A percentile compares a stretch with the other conserved stretches of the same genome.
Conservation (phyloP, 2,113 vertebrate species). For the Dipodomys spectabilis region DNA sequence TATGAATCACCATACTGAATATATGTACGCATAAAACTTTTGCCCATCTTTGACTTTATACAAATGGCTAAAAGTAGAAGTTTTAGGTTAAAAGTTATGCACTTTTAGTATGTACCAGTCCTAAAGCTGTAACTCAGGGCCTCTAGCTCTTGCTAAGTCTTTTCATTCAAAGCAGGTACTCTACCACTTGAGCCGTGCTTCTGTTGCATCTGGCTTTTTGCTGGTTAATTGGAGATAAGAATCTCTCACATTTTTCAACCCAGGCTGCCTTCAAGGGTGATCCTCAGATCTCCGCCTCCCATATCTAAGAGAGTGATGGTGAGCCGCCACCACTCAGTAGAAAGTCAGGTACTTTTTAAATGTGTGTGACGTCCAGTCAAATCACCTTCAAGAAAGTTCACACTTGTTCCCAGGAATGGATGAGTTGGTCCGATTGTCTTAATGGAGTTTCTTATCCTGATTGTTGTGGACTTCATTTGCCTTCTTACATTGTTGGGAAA, state of each 20-base stretch:
- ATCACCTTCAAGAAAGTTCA: not conserved
- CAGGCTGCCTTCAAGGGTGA: no score
- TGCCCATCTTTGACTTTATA: constrained; percentile 18
- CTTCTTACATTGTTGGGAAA: not conserved
- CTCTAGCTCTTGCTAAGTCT: no score
- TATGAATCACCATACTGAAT: not conserved
- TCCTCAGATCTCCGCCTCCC: no score
- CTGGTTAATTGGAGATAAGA: no score
- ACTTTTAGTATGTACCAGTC: not conserved
- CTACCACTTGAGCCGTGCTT: no score
- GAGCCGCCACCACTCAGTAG: not conserved
- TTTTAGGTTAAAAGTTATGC: not conserved
- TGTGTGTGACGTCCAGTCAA: not conserved
- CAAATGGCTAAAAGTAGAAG: not conserved
- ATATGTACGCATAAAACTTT: not conserved
- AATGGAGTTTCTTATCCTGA: not conserved
- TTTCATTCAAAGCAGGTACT: no score
- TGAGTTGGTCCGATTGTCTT: not conserved
- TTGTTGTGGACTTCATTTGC: not conserved
- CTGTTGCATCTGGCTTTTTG: no score
- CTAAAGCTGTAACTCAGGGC: no score
- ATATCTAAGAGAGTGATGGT: no score
- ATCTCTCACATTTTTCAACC: no score
- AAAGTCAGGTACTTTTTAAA: not conserved
- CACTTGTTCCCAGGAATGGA: not conserved